phyloP scores from a whole-genome alignment of 2,888 invertebrate species.

The Abrostola triplasia region DNA sequence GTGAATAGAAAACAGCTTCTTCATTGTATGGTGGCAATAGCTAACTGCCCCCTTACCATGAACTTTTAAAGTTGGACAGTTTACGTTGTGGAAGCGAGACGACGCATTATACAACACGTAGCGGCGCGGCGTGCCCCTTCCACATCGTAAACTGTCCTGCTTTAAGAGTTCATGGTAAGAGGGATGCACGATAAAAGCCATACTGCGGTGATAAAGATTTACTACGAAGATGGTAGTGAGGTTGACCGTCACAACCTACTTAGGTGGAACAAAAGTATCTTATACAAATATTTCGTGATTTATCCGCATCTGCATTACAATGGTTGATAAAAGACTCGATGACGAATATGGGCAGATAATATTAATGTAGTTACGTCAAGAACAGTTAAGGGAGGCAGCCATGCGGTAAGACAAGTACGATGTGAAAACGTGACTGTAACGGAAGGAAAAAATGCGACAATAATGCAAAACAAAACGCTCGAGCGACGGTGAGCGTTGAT shows the following conservation, averaged over 20 bases:
- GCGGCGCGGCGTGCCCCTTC: too few species aligned
- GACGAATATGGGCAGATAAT: slow-evolving; percentile 1
- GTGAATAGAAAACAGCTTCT: too few species aligned
- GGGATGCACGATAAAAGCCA: too few species aligned
- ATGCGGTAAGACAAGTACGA: slow-evolving; percentile 57
- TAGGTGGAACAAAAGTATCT: too few species aligned
- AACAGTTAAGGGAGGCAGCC: slow-evolving; percentile 63
- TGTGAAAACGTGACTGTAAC: slow-evolving; percentile 55
- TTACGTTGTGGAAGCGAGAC: too few species aligned
- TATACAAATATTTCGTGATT: not conserved
- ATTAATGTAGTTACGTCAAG: slow-evolving; percentile 58
- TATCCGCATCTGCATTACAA: not conserved
- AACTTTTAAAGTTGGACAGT: too few species aligned
- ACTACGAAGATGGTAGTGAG: not conserved
- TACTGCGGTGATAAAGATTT: not conserved
- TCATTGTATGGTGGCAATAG: not conserved
- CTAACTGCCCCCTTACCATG: too few species aligned
- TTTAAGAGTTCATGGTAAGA: too few species aligned
- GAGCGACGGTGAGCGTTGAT: not conserved
- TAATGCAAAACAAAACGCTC: slow-evolving; percentile 3
- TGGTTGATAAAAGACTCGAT: not conserved
- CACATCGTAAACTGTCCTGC: too few species aligned
- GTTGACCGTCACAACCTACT: not conserved
- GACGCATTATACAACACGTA: too few species aligned
- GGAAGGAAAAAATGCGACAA: slow-evolving; percentile 15